Evolutionary conservation across 92 coral and sea anemone species (phyloP), one percentile per base, ranked within the genome.

Genomic region (Porites rus): DNA sequence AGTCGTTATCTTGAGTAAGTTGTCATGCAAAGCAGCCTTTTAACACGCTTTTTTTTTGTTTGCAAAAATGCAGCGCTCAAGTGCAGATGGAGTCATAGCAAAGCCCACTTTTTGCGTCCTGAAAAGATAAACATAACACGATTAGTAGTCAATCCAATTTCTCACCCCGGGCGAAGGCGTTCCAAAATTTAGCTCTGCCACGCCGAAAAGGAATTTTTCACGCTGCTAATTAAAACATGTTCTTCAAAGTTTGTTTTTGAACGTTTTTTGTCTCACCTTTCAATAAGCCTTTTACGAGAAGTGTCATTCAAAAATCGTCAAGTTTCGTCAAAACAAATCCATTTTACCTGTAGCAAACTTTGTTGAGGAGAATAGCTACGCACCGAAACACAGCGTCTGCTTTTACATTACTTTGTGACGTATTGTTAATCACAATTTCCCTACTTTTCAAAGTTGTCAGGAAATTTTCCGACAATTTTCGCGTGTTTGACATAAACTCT

Each of bases 121-220:
- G 63, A 60, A 43, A 74, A 72, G 72, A 74, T 83, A 83, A 83
- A 83, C 87, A 83, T 21, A 64, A 83, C 59, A 51, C 13, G 79
- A 74, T 61, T 80, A 67, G 8, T 22, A n/a, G 54, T 8, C 65
- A 80, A 68, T 68, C 56, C 65, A 22, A 51, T 65, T 61, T 22
- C 3, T 43, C 12, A 21, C 80, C 53, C 68, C 51, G 69, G 64
- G 10, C 53, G 18, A 61, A 60, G 71, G 79, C 87, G 87, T 83
- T 38, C 11, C 60, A 21, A 38, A 17, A 21, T 69, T 38, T 63
- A 59, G 46, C 79, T 72, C 43, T 18, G 50, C 64, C 80, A 73
- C 46, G 80, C 87, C 80, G 87, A 61, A 83, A 83, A 73, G 87
- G 80, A 72, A 83, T 73, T 61, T 64, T 74, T 83, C 73, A 83